These are phyloP conservation scores for Brachypalpus laphriformis DNA, from an alignment of 2,888 invertebrate species.

Conservation along the genomic window DNA sequence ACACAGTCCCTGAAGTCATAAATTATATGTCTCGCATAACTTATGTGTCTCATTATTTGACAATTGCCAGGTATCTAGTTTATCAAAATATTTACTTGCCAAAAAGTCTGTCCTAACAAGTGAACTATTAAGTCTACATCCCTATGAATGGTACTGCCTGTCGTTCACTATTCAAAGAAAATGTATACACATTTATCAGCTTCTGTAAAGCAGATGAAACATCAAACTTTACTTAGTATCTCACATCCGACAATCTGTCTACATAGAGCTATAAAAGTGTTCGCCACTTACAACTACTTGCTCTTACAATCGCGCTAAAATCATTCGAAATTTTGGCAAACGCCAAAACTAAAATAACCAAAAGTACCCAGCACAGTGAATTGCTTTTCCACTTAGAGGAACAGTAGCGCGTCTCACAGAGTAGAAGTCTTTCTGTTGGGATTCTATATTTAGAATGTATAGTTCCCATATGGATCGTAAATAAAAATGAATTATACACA, in stretches of 20 bases:
- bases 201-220: not conserved
- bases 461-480: constrained; percentile 64
- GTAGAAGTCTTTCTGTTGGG: not conserved
- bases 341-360: not conserved
- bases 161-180: not conserved
- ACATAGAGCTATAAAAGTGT: not conserved
- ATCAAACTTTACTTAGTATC: not conserved
- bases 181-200: not conserved
- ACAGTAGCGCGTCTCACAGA: constrained; percentile 1
- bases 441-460: constrained; percentile 42
- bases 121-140: no score
- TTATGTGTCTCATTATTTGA: no score
- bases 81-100: no score
- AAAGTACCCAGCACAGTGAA: not conserved
- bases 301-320: not conserved
- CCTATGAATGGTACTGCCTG: no score
- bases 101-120: no score
- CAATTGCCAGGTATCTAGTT: no score
- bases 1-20: no score
- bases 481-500: constrained; percentile 52
- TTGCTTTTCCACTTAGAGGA: not conserved
- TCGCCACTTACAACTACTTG: not conserved
- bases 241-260: not conserved
- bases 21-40: no score
- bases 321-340: not conserved